Percentiles rank a stretch among this genome's conserved stretches.
These are phyloP conservation scores for Drosophila monieri DNA, from an alignment of 2,888 invertebrate genomes.

Conservation along the genomic window DNA sequence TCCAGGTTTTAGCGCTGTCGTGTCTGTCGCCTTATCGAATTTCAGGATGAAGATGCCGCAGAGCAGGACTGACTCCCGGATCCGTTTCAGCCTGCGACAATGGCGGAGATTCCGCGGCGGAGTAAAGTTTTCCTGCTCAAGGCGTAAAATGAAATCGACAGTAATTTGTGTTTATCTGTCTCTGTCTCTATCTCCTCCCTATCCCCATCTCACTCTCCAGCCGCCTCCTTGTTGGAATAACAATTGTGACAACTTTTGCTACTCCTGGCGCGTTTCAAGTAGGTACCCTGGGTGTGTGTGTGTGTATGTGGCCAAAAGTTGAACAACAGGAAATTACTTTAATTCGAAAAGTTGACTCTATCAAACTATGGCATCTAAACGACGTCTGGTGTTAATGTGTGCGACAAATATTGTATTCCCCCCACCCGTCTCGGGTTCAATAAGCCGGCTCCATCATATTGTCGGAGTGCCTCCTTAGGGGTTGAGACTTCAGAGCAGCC, in stretches of 20 bases:
- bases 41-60: slow-evolving; percentile 50
- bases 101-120: slow-evolving; percentile 43
- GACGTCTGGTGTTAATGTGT: slow-evolving; percentile 54
- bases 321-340: slow-evolving; percentile 66
- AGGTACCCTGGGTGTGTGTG: background rate
- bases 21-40: slow-evolving; percentile 71
- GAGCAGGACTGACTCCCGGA: slow-evolving; percentile 11
- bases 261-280: slow-evolving; percentile 4
- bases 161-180: slow-evolving; percentile 72
- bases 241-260: slow-evolving; percentile 69
- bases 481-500: slow-evolving; percentile 20
- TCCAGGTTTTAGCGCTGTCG: slow-evolving; percentile 68
- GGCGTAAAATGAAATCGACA: slow-evolving; percentile 78
- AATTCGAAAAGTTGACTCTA: slow-evolving; percentile 70
- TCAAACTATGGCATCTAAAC: slow-evolving; percentile 61
- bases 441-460: slow-evolving; percentile 68
- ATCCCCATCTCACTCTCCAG: background rate
- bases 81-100: slow-evolving; percentile 4
- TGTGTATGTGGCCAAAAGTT: slow-evolving; percentile 52
- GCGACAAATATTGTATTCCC: slow-evolving; percentile 57
- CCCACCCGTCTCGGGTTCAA: slow-evolving; percentile 54
- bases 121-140: slow-evolving; percentile 73
- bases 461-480: slow-evolving; percentile 37
- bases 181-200: slow-evolving; percentile 30
- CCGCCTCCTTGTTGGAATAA: slow-evolving; percentile 53